Evolutionary conservation across 2,113 vertebrate genomes (phyloP).

Genomic region (Xenus cinereus): DNA sequence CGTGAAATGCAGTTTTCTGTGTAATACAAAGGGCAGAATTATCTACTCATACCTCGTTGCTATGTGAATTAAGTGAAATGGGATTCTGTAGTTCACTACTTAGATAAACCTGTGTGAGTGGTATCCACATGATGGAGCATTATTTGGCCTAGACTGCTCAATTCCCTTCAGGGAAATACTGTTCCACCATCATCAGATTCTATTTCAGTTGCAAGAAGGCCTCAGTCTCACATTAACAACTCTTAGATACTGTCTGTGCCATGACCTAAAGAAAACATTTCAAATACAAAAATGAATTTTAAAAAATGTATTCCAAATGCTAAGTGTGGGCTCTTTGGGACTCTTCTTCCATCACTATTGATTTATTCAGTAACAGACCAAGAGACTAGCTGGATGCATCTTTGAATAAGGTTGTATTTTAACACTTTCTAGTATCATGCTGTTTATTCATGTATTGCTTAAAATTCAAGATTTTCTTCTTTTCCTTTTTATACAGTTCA

Average conservation of each 20-base stretch:
- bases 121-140: rapidly evolving
- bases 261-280: not conserved
- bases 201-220: not conserved
- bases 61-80: not conserved
- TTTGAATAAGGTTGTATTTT: not conserved
- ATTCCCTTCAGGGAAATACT: not conserved
- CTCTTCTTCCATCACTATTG: not conserved
- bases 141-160: not conserved
- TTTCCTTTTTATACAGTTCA: not conserved
- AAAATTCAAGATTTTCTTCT: not conserved
- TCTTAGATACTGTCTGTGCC: not conserved
- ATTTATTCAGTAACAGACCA: not conserved
- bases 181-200: not conserved
- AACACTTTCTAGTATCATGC: not conserved
- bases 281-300: not conserved
- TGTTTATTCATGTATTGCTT: not conserved
- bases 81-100: not conserved
- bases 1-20: not conserved
- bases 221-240: not conserved
- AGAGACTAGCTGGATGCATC: not conserved
- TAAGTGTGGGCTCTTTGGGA: not conserved
- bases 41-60: not conserved
- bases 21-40: not conserved
- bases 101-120: not conserved
- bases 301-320: not conserved